Evolutionary conservation across 2,888 invertebrate species (phyloP), one percentile per base, ranked within the genome.

Genomic region (Hanleya hanleyi): DNA sequence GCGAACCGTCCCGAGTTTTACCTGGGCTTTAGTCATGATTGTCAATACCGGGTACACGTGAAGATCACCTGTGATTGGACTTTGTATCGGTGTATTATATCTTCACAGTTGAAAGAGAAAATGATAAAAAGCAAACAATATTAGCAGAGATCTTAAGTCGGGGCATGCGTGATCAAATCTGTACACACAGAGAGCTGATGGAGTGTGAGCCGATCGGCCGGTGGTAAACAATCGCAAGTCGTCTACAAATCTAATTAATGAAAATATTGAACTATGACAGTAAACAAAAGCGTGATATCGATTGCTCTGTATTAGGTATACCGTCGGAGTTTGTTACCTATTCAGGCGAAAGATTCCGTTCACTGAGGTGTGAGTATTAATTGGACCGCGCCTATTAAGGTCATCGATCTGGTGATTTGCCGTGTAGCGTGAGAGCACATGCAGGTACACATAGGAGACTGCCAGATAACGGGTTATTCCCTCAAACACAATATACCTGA

Each of bases 181-280:
- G 22, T 4, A 4, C 57, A 57, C 15, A 4, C 22, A 1, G 26
- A 29, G 26, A 4, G 15, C 26, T 9, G 47, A n/a, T 47, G 7
- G 47, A 5, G 18, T 47, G 47, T 47, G 18, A 47, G 7, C 47
- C 18, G 47, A 47, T n/a, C n/a, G 22, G 3, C 18, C 1, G 3
- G 4, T 22, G 47, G n/a, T 18, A n/a, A n/a, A 47, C 7, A 57
- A 29, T 47, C n/a, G 47, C n/a, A n/a, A 22, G 47, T n/a, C 22
- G 47, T 47, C 29, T 26, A 57, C 57, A 57, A 57, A 57, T 57
- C 57, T 57, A 57, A 57, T 57, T 57, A 57, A 57, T 57, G 57
- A 57, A 57, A 57, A 57, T 57, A 57, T 57, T 26, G 57, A 57
- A 32, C 57, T 22, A 57, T 57, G 22, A 57, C 22, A 22, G 12